These are phyloP conservation scores for Imbricaverruca yamaguchii DNA, from an alignment of 2,888 invertebrate genomes.

Conservation along the genomic window DNA sequence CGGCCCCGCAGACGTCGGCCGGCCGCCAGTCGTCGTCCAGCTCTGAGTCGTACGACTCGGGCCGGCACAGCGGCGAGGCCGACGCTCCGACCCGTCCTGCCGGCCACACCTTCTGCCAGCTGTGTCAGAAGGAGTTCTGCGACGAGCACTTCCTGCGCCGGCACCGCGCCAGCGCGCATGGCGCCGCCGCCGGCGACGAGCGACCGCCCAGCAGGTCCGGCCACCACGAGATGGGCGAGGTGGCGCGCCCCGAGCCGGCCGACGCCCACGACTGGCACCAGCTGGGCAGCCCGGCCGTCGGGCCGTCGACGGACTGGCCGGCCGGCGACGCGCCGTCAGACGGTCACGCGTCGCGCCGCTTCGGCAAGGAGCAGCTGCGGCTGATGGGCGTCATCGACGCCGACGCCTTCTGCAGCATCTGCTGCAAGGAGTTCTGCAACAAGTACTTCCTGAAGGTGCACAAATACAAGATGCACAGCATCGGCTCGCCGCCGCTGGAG, in stretches of 20 bases:
- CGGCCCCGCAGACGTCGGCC: too few relatives aligned
- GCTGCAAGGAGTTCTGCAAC: constrained; percentile 63
- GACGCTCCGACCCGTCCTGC: background rate
- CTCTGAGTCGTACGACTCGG: background rate
- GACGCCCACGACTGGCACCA: background rate
- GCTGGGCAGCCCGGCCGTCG: background rate
- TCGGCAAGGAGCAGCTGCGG: background rate
- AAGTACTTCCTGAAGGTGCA: constrained; percentile 73
- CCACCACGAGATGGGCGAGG: background rate
- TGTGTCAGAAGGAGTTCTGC: constrained; percentile 8
- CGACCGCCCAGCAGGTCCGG: background rate
- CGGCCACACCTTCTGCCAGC: background rate
- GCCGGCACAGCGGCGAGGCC: background rate
- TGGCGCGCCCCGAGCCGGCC: background rate
- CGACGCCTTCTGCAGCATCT: constrained; percentile 57
- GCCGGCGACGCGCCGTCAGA: background rate
- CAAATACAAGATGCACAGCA: constrained; percentile 84
- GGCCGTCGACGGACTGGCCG: background rate
- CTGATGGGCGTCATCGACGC: background rate
- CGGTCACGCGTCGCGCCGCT: background rate
- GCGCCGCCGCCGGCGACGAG: background rate
- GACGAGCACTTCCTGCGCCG: background rate
- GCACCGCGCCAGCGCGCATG: background rate
- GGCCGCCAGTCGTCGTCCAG: background rate
- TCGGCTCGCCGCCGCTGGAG: constrained; percentile 43